Percentiles rank a stretch among this genome's conserved stretches.
Conservation (phyloP, 2,888 invertebrate species). For the Nymphalis c-album region DNA sequence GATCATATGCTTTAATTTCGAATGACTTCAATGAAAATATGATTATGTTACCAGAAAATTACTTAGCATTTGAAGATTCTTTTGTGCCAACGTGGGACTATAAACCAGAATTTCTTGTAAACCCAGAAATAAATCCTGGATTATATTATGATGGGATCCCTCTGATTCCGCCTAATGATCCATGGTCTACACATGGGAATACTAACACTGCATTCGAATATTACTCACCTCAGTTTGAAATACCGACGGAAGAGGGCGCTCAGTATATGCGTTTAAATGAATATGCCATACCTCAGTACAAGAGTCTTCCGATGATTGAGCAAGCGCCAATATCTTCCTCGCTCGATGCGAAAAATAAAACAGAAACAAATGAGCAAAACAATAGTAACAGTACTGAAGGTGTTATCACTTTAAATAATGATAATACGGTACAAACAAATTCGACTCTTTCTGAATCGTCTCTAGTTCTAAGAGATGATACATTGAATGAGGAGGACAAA, state of each 20-base stretch:
- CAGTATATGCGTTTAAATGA: conserved; percentile 72
- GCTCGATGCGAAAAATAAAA: conserved; percentile 51
- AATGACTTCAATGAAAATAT: conserved; percentile 60
- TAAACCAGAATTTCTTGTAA: conserved; percentile 62
- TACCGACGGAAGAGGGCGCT: conserved; percentile 57
- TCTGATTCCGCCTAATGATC: conserved; percentile 69
- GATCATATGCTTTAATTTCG: conserved; percentile 64
- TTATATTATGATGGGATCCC: conserved; percentile 70
- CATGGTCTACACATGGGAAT: conserved; percentile 69
- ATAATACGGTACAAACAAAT: conserved; percentile 26
- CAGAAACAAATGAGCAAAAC: conserved; percentile 40
- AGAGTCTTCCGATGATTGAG: conserved; percentile 68
- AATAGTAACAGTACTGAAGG: conserved; percentile 42
- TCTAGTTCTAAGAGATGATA: conserved; percentile 46
- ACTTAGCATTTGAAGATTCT: conserved; percentile 78
- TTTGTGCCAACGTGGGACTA: conserved; percentile 75
- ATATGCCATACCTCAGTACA: conserved; percentile 71
- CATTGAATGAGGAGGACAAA: conserved; percentile 54
- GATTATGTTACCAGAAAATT: conserved; percentile 74
- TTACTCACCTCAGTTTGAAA: conserved; percentile 65
- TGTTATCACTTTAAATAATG: conserved; percentile 9
- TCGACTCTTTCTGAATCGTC: conserved; percentile 37
- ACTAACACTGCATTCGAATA: conserved; percentile 65
- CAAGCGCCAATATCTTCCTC: conserved; percentile 30
- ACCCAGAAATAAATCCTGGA: conserved; percentile 58